Evolutionary conservation across 2,888 invertebrate species (phyloP).

Genomic region (Entomobrya proxima): DNA sequence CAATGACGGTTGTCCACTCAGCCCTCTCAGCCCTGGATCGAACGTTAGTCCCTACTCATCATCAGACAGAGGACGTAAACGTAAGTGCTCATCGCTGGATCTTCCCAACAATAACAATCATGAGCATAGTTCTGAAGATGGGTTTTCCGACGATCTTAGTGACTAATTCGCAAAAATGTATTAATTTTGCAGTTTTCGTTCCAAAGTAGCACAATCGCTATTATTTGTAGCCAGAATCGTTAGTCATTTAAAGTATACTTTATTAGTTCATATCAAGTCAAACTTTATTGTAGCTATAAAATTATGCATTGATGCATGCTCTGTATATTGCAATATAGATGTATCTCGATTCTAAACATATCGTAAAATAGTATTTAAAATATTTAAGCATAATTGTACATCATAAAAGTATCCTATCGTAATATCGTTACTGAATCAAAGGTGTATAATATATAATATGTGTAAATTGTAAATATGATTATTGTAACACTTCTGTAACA

Average conservation of each 20-base stretch:
- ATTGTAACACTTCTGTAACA: too few relatives aligned
- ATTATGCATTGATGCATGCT: too few relatives aligned
- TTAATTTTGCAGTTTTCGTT: not conserved
- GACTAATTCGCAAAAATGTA: constrained; percentile 65
- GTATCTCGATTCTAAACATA: too few relatives aligned
- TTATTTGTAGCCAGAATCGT: not conserved
- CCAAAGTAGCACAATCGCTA: constrained; percentile 42
- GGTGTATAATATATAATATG: too few relatives aligned
- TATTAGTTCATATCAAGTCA: too few relatives aligned
- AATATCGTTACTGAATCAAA: too few relatives aligned
- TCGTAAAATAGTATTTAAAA: too few relatives aligned
- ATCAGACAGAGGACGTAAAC: constrained; percentile 38
- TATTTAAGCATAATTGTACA: too few relatives aligned
- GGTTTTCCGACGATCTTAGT: constrained; percentile 73
- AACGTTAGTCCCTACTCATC: constrained; percentile 49
- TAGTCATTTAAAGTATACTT: not conserved
- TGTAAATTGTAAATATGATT: too few relatives aligned
- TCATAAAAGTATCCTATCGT: too few relatives aligned
- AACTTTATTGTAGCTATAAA: too few relatives aligned
- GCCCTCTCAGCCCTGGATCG: constrained; percentile 62
- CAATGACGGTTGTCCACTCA: constrained; percentile 43
- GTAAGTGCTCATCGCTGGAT: constrained; percentile 49
- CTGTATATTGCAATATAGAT: too few relatives aligned
- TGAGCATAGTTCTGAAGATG: constrained; percentile 70
- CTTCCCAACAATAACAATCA: constrained; percentile 47